These are phyloP conservation scores for Brenthis daphne DNA, from an alignment of 2,888 invertebrate genomes.

Conservation along the genomic window DNA sequence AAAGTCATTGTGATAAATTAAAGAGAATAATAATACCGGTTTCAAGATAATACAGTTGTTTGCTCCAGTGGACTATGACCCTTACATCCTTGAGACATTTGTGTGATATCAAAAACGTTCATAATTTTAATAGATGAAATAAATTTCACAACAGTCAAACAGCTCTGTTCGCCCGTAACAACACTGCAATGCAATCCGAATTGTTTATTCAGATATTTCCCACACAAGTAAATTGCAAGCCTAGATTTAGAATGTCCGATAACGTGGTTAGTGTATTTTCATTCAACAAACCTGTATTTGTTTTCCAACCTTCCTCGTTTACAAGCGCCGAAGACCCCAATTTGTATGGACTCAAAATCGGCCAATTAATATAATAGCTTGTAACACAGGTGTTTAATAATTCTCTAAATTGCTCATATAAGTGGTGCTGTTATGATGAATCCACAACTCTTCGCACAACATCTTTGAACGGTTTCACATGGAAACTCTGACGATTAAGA, in stretches of 20 bases:
- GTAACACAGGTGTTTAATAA: slow-evolving; percentile 48
- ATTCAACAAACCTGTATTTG: slow-evolving; percentile 32
- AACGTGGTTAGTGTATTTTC: slow-evolving; percentile 28
- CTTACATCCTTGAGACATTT: slow-evolving; percentile 45
- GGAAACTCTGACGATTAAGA: slow-evolving; percentile 67
- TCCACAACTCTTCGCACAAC: slow-evolving; percentile 59
- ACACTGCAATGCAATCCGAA: slow-evolving; percentile 24
- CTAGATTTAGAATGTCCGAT: slow-evolving; percentile 37
- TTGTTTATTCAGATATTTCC: slow-evolving; percentile 30
- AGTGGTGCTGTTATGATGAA: slow-evolving; percentile 48
- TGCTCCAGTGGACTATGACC: slow-evolving; percentile 42
- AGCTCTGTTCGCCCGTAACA: slow-evolving; percentile 22
- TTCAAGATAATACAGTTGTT: slow-evolving; percentile 18
- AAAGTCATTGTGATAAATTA: not conserved
- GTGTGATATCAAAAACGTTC: slow-evolving; percentile 40
- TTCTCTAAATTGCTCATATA: slow-evolving; percentile 52
- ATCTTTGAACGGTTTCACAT: slow-evolving; percentile 64
- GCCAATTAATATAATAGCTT: slow-evolving; percentile 57
- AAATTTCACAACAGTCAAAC: slow-evolving; percentile 42
- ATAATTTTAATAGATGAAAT: slow-evolving; percentile 40
- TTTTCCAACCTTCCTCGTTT: slow-evolving; percentile 45
- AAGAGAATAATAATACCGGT: slow-evolving; percentile 11
- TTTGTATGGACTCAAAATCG: slow-evolving; percentile 49
- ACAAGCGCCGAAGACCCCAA: slow-evolving; percentile 24
- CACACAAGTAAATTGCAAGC: slow-evolving; percentile 32